Conservation (phyloP, 2,888 invertebrate genomes). For the Hirtodrosophila trivittata region DNA sequence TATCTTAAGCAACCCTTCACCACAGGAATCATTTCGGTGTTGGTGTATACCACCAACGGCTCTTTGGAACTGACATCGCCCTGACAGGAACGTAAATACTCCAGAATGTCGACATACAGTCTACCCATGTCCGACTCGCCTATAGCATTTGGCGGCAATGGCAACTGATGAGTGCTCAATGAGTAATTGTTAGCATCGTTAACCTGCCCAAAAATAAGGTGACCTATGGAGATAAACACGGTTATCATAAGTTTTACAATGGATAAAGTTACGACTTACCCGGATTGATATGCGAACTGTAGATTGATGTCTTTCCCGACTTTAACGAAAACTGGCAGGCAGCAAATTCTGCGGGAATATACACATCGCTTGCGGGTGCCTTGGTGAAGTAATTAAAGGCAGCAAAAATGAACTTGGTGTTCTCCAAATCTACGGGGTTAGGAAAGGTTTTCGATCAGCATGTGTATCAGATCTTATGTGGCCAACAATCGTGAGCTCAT, state of each 20-base stretch:
- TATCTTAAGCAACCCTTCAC: slow-evolving; percentile 80
- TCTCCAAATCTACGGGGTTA: slow-evolving; percentile 69
- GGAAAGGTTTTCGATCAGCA: no score
- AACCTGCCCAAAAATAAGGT: slow-evolving; percentile 83
- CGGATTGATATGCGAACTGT: slow-evolving; percentile 83
- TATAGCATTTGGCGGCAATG: slow-evolving; percentile 82
- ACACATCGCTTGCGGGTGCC: slow-evolving; percentile 65
- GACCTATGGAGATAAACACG: slow-evolving; percentile 55
- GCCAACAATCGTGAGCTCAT: no score
- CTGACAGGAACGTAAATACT: slow-evolving; percentile 78
- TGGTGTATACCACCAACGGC: slow-evolving; percentile 84
- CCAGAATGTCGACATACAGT: slow-evolving; percentile 83
- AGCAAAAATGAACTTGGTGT: slow-evolving; percentile 71
- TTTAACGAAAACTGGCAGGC: slow-evolving; percentile 84
- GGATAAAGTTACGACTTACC: slow-evolving; percentile 67
- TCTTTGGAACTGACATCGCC: slow-evolving; percentile 30
- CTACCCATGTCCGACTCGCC: slow-evolving; percentile 74
- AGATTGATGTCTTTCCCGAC: slow-evolving; percentile 83
- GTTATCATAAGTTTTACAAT: no score
- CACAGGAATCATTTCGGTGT: slow-evolving; percentile 69
- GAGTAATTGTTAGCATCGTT: slow-evolving; percentile 84
- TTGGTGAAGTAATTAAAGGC: slow-evolving; percentile 81
- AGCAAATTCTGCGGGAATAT: slow-evolving; percentile 85
- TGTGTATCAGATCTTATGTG: no score
- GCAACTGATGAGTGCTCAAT: slow-evolving; percentile 84